Base-by-base conservation (phyloP, 2,113 vertebrate genomes). In the Corydoras maculifer region DNA sequence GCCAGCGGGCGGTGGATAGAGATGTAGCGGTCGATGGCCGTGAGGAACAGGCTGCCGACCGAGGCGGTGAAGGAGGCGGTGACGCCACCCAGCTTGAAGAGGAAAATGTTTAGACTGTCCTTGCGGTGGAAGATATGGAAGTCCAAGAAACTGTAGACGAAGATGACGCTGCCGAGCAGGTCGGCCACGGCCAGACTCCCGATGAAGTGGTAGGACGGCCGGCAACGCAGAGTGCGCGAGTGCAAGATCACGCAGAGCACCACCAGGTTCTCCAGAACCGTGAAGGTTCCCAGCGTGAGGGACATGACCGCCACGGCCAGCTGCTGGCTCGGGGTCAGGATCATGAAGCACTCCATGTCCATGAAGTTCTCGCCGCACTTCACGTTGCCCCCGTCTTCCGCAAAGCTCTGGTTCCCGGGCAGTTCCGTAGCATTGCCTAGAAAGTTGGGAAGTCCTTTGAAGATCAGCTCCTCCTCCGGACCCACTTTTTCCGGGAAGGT, bases 331-430 rank as follows among this genome's bases (percentile, higher is more conserved):
- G 95, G 96, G 15, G 94, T 98, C 84, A 99, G 87, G 75, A 99
- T 97, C 97, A 99, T 99, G 84, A 99, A 99, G 77, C 97, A 99
- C 80, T 99, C 97, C 96, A 99, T 99, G 90, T 99, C 96, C 97
- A 99, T 97, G 73, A 99, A 99, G 90, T 99, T 99, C 88, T 98
- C 95, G 18, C 96, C 95, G 12, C 97, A 99, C 67, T 98, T 93
- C 77, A 98, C 89, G 57, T 81, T 94, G 49, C 91, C 89, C 1
- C 92, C 91, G 63, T 92, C 94, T 51, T 96, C 94, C 79, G 88
- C 93, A 0, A 93, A 90, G 72, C 91, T 96, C 84, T 92, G 90
- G 88, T 95, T 95, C 79, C 91, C 88, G 78, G 94, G 93, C 78
- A 93, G 88, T 73, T 98, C 96, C 7, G 94, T 94, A 74, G 92